Base-by-base conservation (phyloP, 2,113 vertebrate genomes). In the Leptobrachium ailaonicum region DNA sequence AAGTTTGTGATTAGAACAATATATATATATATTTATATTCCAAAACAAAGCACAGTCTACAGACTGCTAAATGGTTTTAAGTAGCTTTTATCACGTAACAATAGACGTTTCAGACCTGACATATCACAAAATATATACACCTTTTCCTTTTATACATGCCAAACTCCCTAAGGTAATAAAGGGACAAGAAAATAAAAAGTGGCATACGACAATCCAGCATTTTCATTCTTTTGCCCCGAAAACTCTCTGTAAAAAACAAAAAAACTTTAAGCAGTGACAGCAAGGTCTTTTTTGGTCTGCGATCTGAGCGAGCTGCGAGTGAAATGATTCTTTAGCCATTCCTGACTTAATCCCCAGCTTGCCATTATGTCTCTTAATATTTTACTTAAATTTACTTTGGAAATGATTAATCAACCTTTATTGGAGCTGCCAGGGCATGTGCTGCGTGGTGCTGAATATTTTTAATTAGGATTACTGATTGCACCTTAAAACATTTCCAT, bases 351-450 rank as follows among this genome's bases (percentile, higher is more conserved):
- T 71, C 14, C 47, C 70, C 50, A 13, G 20, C 68, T 68, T 42
- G 20, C 72, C 54, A 68, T 66, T 60, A 20, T 66, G 50, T 50
- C 73, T 62, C 42, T 14, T 69, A 75, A 81, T 81, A 71, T 69
- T 81, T 74, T 81, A 75, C 54, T 41, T 74, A 14, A 9, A 60
- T 73, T 66, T 69, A 14, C 71, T 75, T 75, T 73, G 79, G 70
- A 75, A 73, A 72, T 81, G 72, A 81, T 81, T 81, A 81, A 81
- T 81, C 72, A 66, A 75, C 66, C 70, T 81, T 81, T 81, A 81
- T 81, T 81, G 60, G 72, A 75, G 64, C 79, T 44, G 43, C 71
- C 53, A 62, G 71, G 66, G 56, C 64, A 75, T 50, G 66, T 75
- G 40, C 64, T 81, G 47, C 79, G 79, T 81, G 79, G 79, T 41